Base-by-base conservation (phyloP, 2,113 vertebrate species). In the Tetrax tetrax region DNA sequence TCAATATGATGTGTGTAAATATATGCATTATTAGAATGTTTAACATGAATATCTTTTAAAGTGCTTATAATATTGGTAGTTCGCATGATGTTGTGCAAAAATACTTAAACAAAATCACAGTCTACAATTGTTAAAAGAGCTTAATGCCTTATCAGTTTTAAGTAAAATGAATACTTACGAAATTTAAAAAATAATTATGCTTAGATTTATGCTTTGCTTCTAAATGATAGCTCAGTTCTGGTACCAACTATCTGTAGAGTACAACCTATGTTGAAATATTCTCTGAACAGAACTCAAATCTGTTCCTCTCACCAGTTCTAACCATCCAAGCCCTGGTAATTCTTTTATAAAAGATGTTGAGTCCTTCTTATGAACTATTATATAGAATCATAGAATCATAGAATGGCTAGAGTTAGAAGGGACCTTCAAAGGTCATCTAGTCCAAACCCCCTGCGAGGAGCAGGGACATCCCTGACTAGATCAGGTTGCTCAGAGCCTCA, bases 1-100 rank as follows among this genome's bases (percentile, higher is more conserved):
- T 97, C 43, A 91, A 60, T 95, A 65, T 75, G 38, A 75, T 84
- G 33, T 78, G 37, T 89, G 84, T 89, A 92, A 95, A 95, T 78
- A 88, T 8, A 71, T 51, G 31, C 35, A 53, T 91, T 95, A 90
- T 60, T 70, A 89, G 95, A 96, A 92, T 93, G 57, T 94, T 92
- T 96, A 78, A 92, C 61, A 57, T 78, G 6, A 43, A 43, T 43
- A 43, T 41, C 41, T 41, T 41, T 41, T 41, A 41, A 41, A 41
- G 12, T 41, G 41, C 41, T 93, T 88, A 61, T 91, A 91, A 79
- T 31, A 51, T 70, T 86, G 91, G 35, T 71, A 90, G 70, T 93
- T 97, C 54, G 72, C 27, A 71, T 60, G 51, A 47, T 41, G 41
- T 14, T 79, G 14, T 82, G 53, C 65, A 89, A 94, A 96, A 96